phyloP scores from a whole-genome alignment of 2,797 vertebrate species.

The Cuniculus paca region DNA sequence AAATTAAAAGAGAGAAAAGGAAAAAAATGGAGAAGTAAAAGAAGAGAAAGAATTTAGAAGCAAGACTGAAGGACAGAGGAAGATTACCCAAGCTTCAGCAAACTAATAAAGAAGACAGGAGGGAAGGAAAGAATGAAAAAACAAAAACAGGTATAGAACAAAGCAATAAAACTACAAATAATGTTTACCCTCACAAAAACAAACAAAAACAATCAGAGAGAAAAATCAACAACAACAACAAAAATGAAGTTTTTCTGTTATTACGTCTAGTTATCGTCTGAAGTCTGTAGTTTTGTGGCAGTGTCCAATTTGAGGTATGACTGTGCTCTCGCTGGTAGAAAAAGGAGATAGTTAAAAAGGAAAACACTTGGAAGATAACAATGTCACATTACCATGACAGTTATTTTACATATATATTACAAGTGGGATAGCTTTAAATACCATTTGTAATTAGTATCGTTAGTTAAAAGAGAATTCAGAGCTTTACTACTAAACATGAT shows the following conservation, averaged over 20 bases:
- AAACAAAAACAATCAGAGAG: not conserved
- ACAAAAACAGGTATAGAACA: not conserved
- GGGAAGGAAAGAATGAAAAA: not conserved
- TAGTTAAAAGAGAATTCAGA: too few species aligned
- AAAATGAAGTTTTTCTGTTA: not conserved
- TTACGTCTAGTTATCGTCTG: not conserved
- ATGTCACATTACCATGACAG: too few species aligned
- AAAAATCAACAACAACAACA: not conserved
- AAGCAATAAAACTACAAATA: not conserved
- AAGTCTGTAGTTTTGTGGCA: not conserved
- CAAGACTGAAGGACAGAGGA: not conserved
- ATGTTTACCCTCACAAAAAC: not conserved
- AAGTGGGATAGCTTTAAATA: too few species aligned
- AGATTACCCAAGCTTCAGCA: not conserved
- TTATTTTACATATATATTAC: too few species aligned
- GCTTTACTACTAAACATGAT: too few species aligned
- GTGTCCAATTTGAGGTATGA: not conserved
- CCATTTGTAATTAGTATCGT: too few species aligned
- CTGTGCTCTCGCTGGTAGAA: not conserved
- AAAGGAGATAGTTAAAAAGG: not conserved
- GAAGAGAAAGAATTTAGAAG: not conserved
- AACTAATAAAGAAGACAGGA: not conserved
- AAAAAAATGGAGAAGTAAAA: not conserved
- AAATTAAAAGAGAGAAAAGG: not conserved
- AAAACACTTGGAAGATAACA: too few species aligned